These are phyloP conservation scores for Priocnemis perturbator DNA, from an alignment of 2,888 invertebrate genomes.

Conservation along the genomic window DNA sequence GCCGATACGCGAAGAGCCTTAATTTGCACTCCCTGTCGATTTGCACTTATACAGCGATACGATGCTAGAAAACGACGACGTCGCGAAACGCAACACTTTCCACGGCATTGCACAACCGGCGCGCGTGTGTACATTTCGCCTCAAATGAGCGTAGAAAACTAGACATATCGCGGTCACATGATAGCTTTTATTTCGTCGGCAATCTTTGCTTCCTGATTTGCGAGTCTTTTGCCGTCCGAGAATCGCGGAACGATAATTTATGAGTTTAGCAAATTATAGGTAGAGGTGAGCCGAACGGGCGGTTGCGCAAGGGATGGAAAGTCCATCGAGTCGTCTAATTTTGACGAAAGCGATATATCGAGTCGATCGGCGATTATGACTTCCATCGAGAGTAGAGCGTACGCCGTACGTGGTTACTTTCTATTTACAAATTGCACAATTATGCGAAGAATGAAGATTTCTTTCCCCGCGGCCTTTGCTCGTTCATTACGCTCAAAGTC, in stretches of 20 bases:
- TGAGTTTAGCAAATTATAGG: slow-evolving; percentile 23
- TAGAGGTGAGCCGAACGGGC: slow-evolving; percentile 13
- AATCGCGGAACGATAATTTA: slow-evolving; percentile 27
- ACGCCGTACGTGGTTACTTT: too few species aligned
- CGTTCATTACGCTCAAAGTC: too few species aligned
- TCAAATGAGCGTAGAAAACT: slow-evolving; percentile 35
- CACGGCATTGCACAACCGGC: slow-evolving; percentile 36
- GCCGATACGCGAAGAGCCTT: slow-evolving; percentile 19
- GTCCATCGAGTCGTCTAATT: slow-evolving; percentile 17
- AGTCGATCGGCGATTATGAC: neutral
- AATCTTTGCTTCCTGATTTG: slow-evolving; percentile 33
- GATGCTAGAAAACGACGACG: slow-evolving; percentile 31
- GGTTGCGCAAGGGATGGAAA: slow-evolving; percentile 35
- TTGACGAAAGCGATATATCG: slow-evolving; percentile 15
- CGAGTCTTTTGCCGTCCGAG: slow-evolving; percentile 23
- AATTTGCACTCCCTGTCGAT: slow-evolving; percentile 21
- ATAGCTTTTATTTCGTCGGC: slow-evolving; percentile 25
- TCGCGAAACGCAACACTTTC: slow-evolving; percentile 43
- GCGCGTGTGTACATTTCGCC: slow-evolving; percentile 25
- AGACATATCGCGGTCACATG: slow-evolving; percentile 30
- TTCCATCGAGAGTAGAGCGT: slow-evolving; percentile 9
- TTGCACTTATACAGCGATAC: slow-evolving; percentile 19
- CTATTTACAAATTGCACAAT: too few species aligned
- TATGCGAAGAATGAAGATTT: too few species aligned
- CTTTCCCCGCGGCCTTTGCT: too few species aligned